These are phyloP conservation scores for Falco biarmicus DNA, from an alignment of 2,797 vertebrate species.

Conservation along the genomic window DNA sequence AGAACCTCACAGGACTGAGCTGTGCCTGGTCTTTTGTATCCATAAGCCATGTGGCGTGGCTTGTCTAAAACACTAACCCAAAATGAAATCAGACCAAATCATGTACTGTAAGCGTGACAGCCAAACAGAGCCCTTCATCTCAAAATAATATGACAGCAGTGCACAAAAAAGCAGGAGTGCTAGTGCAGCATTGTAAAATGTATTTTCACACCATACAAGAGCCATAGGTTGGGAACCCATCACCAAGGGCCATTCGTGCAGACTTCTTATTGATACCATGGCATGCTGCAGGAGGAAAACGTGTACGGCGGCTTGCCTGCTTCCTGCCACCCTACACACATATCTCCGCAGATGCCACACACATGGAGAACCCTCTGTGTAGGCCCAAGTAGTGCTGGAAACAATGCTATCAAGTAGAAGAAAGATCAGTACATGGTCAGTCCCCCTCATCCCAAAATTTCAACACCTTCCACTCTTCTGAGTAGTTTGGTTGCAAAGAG, in stretches of 20 bases:
- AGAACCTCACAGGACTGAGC: background rate
- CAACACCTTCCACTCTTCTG: background rate
- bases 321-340: background rate
- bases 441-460: background rate
- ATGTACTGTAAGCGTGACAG: background rate
- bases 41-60: background rate
- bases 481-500: background rate
- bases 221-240: background rate
- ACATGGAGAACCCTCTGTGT: rapidly evolving
- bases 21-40: background rate
- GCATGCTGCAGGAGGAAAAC: background rate
- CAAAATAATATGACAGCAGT: background rate
- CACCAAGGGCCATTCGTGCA: background rate
- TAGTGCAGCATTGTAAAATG: conserved; percentile 5
- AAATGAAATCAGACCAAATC: conserved; percentile 24
- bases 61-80: background rate
- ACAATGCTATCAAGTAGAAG: background rate
- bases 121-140: background rate
- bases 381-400: background rate
- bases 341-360: rapidly evolving
- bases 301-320: background rate
- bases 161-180: background rate
- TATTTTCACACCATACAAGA: background rate
- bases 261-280: no score
- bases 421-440: background rate